Base-by-base conservation (phyloP, 2,888 invertebrate genomes). In the Clunio marinus region DNA sequence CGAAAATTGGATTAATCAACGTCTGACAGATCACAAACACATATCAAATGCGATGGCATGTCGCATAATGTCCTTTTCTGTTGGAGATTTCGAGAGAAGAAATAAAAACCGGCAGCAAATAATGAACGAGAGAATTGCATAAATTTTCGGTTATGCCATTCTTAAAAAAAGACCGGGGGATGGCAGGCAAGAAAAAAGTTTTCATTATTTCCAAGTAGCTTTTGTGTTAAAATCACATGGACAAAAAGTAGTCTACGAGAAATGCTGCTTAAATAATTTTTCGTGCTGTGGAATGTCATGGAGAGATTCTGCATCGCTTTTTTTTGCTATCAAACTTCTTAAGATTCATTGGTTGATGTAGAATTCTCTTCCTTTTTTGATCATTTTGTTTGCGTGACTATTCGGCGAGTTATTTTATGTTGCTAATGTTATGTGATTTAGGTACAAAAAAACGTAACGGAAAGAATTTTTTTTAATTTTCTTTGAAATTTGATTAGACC, bases 1-100 rank as follows among this genome's bases (percentile, higher is more conserved):
- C 10, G 41, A 41, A 41, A 51, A 51, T 51, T 51, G 51, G 51
- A 51, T 51, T 51, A 51, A 51, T 51, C 51, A 51, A 51, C 51
- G 51, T 51, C 51, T 51, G 51, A 8, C n/a, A 22, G 51, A 51
- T 8, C 51, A 51, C 51, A 51, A 51, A 51, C 13, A 32, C 35
- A 51, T 22, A 51, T 51, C 51, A 51, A 51, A 22, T 13, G 13
- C 35, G 35, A 32, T 8, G n/a, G 13, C 22, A 51, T 51, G 51
- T 51, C 51, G 22, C 22, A 17, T 17, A 51, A 51, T 41, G 41
- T 51, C 51, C 51, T 51, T 51, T 51, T 22, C 51, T 51, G 51
- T 41, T 41, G 41, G 51, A 22, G 51, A 51, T 51, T 51, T 51
- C 51, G 51, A 51, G 51, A 22, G 22, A n/a, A 51, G n/a, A n/a